Evolutionary conservation across 2,888 invertebrate species (phyloP), one percentile per base, ranked within the genome.

Genomic region (Biston stratarius): DNA sequence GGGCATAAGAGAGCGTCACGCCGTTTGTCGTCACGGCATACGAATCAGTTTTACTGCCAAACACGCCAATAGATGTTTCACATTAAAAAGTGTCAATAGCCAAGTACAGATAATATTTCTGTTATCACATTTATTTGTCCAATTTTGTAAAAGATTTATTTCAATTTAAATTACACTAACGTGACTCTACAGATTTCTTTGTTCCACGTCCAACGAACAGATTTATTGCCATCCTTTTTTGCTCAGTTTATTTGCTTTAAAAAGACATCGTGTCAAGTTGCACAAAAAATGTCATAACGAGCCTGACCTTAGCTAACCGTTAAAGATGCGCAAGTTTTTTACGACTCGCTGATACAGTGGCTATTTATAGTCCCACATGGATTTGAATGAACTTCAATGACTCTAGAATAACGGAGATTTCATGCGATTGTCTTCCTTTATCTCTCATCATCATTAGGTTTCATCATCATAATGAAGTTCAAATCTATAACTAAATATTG

Each of bases 201-300:
- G 57, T 74, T 71, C 76, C 69, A 65, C 70, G 80, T 83, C 73
- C 73, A 74, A 77, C 77, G 80, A 80, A 83, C 85, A 86, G 89
- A 91, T 91, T 92, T 91, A 91, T 86, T 78, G 81, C 79, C 64
- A 64, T 74, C 71, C 71, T 74, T 77, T 87, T 90, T 89, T 88
- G 76, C 74, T 74, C 78, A 84, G 81, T 89, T 88, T 89, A 80
- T 90, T 88, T 89, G 81, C 78, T 79, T 84, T 76, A 72, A 84
- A 84, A 87, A 88, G 77, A 83, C 83, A 83, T 81, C 82, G 87
- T 85, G 85, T 89, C 87, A 84, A 80, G 83, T 89, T 87, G 80
- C 84, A 77, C 82, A 88, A 88, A 89, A 88, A 76, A 66, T 64
- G 56, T 65, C 70, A 74, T 73, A 73, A 73, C 71, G 68, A 71